phyloP scores from a whole-genome alignment of 2,888 invertebrate species.

The Agrochola lota region DNA sequence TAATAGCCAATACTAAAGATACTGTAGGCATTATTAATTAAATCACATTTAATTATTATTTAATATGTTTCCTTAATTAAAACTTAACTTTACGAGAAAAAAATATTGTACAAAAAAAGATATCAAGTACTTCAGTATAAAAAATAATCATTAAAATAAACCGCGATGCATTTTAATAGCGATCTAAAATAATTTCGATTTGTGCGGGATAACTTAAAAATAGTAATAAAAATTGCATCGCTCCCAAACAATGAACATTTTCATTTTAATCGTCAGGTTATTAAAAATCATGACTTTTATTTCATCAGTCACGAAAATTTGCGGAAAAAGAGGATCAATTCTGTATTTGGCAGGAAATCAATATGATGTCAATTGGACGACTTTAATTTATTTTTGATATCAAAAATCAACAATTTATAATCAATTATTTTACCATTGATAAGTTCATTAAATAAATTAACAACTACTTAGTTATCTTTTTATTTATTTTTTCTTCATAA shows the following conservation, averaged over 20 bases:
- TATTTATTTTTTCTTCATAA: neutral
- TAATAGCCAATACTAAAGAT: conserved; percentile 63
- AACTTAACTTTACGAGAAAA: conserved; percentile 58
- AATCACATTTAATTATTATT: conserved; percentile 79
- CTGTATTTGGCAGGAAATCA: conserved; percentile 69
- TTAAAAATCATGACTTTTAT: conserved; percentile 52
- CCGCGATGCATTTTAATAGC: conserved; percentile 26
- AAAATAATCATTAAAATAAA: conserved; percentile 52
- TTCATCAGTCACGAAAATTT: conserved; percentile 19
- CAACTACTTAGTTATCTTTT: neutral
- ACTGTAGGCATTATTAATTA: conserved; percentile 72
- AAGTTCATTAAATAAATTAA: conserved; percentile 32
- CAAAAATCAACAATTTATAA: neutral
- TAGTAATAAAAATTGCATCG: conserved; percentile 74
- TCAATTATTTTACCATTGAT: conserved; percentile 15
- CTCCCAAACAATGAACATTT: conserved; percentile 63
- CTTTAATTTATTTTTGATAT: neutral
- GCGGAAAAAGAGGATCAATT: conserved; percentile 38
- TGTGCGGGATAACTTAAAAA: conserved; percentile 65
- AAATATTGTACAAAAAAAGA: conserved; percentile 62
- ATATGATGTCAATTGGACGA: conserved; percentile 31
- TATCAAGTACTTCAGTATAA: conserved; percentile 54
- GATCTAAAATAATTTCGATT: conserved; percentile 42
- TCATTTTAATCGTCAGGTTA: conserved; percentile 58
- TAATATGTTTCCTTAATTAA: conserved; percentile 63